Conservation (phyloP, 2,797 vertebrate species). For the Protosalanx chinensis region DNA sequence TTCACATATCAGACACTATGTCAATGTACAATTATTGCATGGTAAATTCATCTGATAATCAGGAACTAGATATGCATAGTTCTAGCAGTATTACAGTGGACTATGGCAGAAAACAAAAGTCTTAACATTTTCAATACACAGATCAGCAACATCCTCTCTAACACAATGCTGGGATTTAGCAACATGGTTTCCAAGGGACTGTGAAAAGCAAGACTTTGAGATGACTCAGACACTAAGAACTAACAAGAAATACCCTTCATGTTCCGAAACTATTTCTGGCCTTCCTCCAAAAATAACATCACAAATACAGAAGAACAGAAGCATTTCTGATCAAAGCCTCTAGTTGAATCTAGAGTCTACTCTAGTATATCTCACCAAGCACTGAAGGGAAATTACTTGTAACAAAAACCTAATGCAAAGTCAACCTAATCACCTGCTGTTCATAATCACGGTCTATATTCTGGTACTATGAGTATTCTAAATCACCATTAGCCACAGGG, state of each 20-base stretch:
- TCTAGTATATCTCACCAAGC: neutral
- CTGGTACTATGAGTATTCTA: neutral
- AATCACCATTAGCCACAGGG: neutral
- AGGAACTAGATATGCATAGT: neutral
- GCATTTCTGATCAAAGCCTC: neutral
- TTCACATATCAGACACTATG: too few species aligned
- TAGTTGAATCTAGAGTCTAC: neutral
- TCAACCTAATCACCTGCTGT: neutral
- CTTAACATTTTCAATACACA: too few species aligned
- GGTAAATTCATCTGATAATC: neutral
- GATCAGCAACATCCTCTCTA: too few species aligned
- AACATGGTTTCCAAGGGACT: neutral
- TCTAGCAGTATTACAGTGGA: neutral
- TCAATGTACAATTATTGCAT: too few species aligned
- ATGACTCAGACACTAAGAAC: neutral
- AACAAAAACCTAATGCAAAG: neutral
- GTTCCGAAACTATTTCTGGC: conserved; percentile 1
- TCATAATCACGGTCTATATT: neutral
- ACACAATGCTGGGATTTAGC: neutral
- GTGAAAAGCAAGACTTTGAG: neutral
- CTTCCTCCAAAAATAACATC: neutral
- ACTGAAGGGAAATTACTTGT: neutral
- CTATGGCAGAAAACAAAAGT: too few species aligned
- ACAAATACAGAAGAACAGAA: neutral
- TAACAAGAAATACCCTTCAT: conserved; percentile 2